Percentiles rank a stretch among this genome's conserved stretches.
These are phyloP conservation scores for Patella ulyssiponensis DNA, from an alignment of 2,888 invertebrate species.

Conservation along the genomic window DNA sequence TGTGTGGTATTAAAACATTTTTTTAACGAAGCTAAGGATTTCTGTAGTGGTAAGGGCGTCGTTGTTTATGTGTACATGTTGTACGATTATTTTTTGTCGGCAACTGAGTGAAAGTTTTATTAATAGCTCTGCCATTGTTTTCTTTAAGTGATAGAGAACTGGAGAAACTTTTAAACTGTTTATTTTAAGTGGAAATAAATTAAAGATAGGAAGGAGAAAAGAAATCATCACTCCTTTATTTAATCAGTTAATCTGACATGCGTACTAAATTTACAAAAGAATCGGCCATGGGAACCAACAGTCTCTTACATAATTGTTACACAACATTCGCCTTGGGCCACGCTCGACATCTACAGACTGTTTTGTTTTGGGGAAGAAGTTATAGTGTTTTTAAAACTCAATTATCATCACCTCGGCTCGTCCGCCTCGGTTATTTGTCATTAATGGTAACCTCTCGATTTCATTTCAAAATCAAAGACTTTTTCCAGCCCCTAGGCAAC, in stretches of 20 bases:
- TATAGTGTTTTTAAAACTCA: neutral
- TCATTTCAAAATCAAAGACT: neutral
- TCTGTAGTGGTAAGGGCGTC: too few relatives aligned
- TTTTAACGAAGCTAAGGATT: too few relatives aligned
- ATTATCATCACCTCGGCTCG: neutral
- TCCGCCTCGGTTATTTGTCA: slow-evolving; percentile 6
- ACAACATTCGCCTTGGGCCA: slow-evolving; percentile 1
- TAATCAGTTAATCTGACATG: neutral
- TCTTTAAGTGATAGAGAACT: neutral
- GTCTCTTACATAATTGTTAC: neutral
- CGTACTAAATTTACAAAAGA: neutral
- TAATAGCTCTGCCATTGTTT: slow-evolving; percentile 4
- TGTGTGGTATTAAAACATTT: too few relatives aligned
- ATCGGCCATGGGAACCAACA: neutral
- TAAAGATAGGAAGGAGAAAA: neutral
- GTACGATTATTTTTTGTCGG: too few relatives aligned
- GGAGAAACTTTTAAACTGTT: neutral
- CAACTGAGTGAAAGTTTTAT: neutral
- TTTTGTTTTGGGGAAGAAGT: neutral
- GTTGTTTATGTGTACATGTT: too few relatives aligned
- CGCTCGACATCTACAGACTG: neutral
- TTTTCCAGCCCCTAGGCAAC: neutral
- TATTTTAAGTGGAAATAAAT: neutral
- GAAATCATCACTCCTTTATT: neutral
- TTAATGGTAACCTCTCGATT: neutral